A percentile compares a stretch with the other conserved stretches of the same genome.
Conservation (phyloP, 2,113 vertebrate species). For the Phodopus roborovskii region DNA sequence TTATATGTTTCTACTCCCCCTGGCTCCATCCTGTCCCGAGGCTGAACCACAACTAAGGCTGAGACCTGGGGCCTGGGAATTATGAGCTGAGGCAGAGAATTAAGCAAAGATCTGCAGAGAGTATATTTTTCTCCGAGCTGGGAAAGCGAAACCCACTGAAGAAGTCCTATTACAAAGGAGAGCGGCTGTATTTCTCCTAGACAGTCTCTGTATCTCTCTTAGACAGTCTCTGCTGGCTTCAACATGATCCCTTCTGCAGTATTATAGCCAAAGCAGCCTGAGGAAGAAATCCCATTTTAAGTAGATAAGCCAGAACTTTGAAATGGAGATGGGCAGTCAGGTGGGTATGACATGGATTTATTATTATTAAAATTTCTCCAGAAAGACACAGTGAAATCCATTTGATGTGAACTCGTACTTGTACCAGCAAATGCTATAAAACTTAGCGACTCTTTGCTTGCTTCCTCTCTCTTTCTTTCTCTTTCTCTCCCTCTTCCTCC, state of each 20-base stretch:
- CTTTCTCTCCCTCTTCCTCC: background rate
- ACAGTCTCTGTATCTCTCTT: conserved; percentile 31
- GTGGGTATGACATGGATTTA: conserved; percentile 42
- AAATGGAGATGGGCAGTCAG: conserved; percentile 57
- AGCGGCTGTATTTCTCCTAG: conserved; percentile 45
- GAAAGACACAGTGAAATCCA: conserved; percentile 34
- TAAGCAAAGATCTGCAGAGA: conserved; percentile 72
- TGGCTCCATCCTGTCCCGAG: conserved; percentile 76
- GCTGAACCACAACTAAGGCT: conserved; percentile 77
- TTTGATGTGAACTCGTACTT: conserved; percentile 46
- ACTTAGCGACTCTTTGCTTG: background rate
- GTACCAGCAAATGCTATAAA: conserved; percentile 38
- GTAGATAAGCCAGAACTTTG: conserved; percentile 66
- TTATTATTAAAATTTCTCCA: conserved; percentile 15
- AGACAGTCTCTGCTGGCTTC: conserved; percentile 33
- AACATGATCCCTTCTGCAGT: background rate
- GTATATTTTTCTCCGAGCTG: conserved; percentile 57
- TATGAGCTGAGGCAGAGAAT: conserved; percentile 70
- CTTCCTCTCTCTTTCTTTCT: too few relatives aligned
- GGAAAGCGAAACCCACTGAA: conserved; percentile 52
- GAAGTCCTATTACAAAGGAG: conserved; percentile 58
- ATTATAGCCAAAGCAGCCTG: background rate
- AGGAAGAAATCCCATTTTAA: conserved; percentile 55
- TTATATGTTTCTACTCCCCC: conserved; percentile 67
- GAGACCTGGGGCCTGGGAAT: conserved; percentile 69